These are phyloP conservation scores for Aulostomus chinensis DNA, from an alignment of 2,797 vertebrate species.

Conservation along the genomic window DNA sequence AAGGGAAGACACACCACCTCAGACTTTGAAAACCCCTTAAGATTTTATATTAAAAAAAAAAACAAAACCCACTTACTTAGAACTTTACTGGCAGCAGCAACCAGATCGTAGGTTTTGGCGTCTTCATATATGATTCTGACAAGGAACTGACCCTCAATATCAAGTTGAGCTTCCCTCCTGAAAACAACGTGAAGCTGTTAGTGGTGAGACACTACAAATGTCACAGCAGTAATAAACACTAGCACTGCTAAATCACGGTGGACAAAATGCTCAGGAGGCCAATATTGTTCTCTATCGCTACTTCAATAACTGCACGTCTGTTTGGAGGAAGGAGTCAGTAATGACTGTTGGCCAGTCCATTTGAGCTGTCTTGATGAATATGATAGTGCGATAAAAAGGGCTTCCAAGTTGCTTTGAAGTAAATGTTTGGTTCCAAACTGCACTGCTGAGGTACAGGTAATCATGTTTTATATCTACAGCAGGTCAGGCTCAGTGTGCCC, in stretches of 20 bases:
- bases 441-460: conserved; percentile 13
- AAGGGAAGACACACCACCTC: too few species aligned
- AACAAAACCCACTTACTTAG: conserved; percentile 89
- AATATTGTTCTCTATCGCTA: neutral
- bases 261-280: neutral
- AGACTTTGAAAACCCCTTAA: too few species aligned
- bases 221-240: conserved; percentile 20
- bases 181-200: conserved; percentile 40
- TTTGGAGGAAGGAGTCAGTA: neutral
- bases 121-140: conserved; percentile 99
- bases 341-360: conserved; percentile 2
- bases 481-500: conserved; percentile 3
- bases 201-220: conserved; percentile 22
- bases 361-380: neutral
- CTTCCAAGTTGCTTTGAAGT: conserved; percentile 11
- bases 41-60: neutral
- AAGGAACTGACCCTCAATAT: conserved; percentile 98
- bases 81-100: conserved; percentile 97
- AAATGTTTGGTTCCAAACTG: conserved; percentile 3
- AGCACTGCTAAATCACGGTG: too few species aligned
- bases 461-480: conserved; percentile 12
- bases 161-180: conserved; percentile 96
- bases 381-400: neutral
- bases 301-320: conserved; percentile 1
- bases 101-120: conserved; percentile 96